Evolutionary conservation across 2,888 invertebrate genomes (phyloP).

Genomic region (Epinotia demarniana): DNA sequence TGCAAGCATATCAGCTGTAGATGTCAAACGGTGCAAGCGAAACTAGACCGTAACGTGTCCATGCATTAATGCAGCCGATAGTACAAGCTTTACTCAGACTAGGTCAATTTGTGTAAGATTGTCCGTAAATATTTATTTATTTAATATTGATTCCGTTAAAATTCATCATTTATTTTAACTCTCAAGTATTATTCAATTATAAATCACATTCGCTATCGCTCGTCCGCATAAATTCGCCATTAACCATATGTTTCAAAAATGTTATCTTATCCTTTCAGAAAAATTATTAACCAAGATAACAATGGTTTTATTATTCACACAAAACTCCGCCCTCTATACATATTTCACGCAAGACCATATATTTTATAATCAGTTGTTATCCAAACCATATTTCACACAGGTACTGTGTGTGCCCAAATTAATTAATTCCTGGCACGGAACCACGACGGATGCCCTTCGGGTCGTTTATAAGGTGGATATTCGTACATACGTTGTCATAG

Average conservation of each 20-base stretch:
- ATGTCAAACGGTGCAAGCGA: no score
- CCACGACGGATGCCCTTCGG: conserved; percentile 45
- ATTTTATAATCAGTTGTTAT: conserved; percentile 56
- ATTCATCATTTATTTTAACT: no score
- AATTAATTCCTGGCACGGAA: conserved; percentile 57
- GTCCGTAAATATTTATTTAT: no score
- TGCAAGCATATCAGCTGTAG: no score
- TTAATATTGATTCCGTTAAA: no score
- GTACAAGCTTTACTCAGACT: no score
- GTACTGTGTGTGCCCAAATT: conserved; percentile 49
- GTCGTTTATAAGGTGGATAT: conserved; percentile 27
- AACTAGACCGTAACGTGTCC: no score
- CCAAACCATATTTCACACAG: conserved; percentile 52
- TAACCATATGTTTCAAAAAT: not conserved
- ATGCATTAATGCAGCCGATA: no score
- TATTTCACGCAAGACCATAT: conserved; percentile 47
- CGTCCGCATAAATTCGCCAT: no score
- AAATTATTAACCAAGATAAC: conserved; percentile 2
- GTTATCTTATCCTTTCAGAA: not conserved
- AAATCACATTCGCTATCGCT: no score
- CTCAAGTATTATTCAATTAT: no score
- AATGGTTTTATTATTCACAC: conserved; percentile 11
- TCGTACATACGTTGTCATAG: conserved; percentile 18
- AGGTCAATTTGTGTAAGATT: no score
- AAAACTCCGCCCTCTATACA: conserved; percentile 25